Percentiles rank a stretch among this genome's conserved stretches.
phyloP scores from a whole-genome alignment of 2,888 invertebrate genomes.

The Acheta domesticus region DNA sequence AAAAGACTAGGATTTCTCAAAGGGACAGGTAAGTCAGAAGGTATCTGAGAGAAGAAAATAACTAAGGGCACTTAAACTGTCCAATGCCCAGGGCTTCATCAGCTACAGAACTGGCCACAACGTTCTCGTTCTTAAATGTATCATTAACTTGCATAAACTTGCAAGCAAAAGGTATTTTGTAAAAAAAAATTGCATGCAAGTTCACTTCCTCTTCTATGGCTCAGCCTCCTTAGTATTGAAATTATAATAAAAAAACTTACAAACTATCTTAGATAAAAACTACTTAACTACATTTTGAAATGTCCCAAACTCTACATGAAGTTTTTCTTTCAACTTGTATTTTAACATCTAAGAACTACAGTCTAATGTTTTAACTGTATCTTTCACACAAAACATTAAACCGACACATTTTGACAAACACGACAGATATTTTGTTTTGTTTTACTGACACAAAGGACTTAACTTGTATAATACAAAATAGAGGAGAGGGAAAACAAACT shows the following conservation, averaged over 20 bases:
- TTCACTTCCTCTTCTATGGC: constrained; percentile 34
- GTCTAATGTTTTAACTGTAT: constrained; percentile 28
- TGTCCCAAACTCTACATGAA: constrained; percentile 18
- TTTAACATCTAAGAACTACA: constrained; percentile 28
- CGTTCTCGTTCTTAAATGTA: constrained; percentile 27
- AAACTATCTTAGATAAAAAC: constrained; percentile 27
- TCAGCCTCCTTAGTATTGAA: constrained; percentile 34
- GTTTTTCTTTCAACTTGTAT: constrained; percentile 7
- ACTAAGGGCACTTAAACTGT: constrained; percentile 38
- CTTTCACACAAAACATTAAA: constrained; percentile 35
- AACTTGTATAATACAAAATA: constrained; percentile 30
- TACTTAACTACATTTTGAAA: constrained; percentile 9
- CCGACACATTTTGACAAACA: constrained; percentile 34
- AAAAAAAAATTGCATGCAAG: constrained; percentile 11
- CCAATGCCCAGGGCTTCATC: constrained; percentile 34
- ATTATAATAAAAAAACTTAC: constrained; percentile 32
- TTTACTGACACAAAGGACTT: constrained; percentile 26
- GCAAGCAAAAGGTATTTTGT: constrained; percentile 6
- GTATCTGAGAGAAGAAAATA: constrained; percentile 30
- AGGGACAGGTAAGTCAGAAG: constrained; percentile 18
- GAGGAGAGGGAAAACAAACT: constrained; percentile 24
- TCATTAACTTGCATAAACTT: constrained; percentile 6
- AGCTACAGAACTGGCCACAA: constrained; percentile 9
- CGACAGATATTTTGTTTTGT: constrained; percentile 31
- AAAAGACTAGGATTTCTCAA: not conserved